phyloP scores from a whole-genome alignment of 2,888 invertebrate genomes.

The Cynaeus angustus region DNA sequence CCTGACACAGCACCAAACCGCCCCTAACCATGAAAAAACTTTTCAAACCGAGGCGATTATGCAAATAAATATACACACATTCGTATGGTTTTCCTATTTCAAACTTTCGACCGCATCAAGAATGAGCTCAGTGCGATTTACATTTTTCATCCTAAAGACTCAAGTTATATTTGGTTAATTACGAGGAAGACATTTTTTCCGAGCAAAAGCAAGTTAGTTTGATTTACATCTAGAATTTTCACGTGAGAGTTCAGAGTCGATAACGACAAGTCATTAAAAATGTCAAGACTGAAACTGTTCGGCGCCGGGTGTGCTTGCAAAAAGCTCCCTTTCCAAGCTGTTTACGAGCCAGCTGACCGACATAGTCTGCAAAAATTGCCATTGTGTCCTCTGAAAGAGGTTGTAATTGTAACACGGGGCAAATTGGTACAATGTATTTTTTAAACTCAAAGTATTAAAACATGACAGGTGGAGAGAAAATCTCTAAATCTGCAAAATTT shows the following conservation, averaged over 20 bases:
- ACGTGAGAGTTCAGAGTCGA: constrained; percentile 21
- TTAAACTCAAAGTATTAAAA: too few species aligned
- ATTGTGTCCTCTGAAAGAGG: neutral
- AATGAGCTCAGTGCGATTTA: constrained; percentile 3
- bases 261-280: constrained; percentile 33
- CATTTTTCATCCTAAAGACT: neutral
- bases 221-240: constrained; percentile 1
- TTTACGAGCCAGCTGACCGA: constrained; percentile 32
- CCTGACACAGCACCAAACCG: constrained; percentile 22
- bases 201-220: neutral
- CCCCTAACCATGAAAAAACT: neutral
- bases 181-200: neutral
- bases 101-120: constrained; percentile 12
- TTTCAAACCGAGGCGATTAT: constrained; percentile 3
- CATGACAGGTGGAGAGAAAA: too few species aligned
- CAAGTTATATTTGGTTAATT: constrained; percentile 8
- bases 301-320: constrained; percentile 28
- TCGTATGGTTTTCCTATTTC: neutral
- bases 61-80: constrained; percentile 20
- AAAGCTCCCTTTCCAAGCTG: constrained; percentile 16
- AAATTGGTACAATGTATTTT: neutral
- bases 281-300: constrained; percentile 23
- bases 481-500: too few species aligned
- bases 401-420: neutral
- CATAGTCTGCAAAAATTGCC: constrained; percentile 7